A percentile compares a stretch with the other conserved stretches of the same genome.
Conservation (phyloP, 2,888 invertebrate species). For the Scaptomyza tumidula region DNA sequence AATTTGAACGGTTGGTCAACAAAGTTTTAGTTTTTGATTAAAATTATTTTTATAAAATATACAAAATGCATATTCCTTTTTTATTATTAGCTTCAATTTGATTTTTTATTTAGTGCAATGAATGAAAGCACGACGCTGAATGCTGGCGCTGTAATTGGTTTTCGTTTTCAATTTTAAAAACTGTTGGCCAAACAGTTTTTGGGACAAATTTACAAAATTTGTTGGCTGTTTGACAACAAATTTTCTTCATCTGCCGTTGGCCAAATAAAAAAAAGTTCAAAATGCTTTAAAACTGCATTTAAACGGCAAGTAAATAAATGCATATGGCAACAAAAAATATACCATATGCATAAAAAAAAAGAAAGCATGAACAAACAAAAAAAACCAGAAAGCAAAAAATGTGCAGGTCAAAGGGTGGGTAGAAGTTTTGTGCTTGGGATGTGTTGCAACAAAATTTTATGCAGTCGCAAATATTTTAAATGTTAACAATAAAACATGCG, state of each 20-base stretch:
- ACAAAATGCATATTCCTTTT: not conserved
- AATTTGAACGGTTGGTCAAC: not conserved
- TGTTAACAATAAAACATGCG: conserved; percentile 79
- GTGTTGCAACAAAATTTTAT: conserved; percentile 58
- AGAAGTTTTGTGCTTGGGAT: conserved; percentile 2
- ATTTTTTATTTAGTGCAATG: conserved; percentile 1
- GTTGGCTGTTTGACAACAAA: conserved; percentile 12
- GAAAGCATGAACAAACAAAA: conserved; percentile 1
- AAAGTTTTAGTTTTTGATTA: not conserved
- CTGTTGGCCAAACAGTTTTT: conserved; percentile 34
- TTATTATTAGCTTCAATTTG: not conserved
- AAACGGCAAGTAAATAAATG: conserved; percentile 61
- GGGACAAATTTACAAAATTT: conserved; percentile 2
- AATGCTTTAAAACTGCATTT: conserved; percentile 41
- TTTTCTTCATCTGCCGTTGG: not conserved
- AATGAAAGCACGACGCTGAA: conserved; percentile 2
- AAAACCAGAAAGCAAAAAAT: conserved; percentile 16
- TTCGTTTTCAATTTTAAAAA: not conserved
- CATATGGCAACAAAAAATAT: conserved; percentile 21
- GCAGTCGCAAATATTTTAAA: conserved; percentile 79
- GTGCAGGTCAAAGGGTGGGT: not conserved
- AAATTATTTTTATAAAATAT: no score
- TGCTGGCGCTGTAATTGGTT: not conserved
- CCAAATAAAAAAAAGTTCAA: conserved; percentile 14
- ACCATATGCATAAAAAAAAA: no score